phyloP scores from a whole-genome alignment of 37 sponge, comb jelly and placozoan genomes.

The Aplysina aerophoba region DNA sequence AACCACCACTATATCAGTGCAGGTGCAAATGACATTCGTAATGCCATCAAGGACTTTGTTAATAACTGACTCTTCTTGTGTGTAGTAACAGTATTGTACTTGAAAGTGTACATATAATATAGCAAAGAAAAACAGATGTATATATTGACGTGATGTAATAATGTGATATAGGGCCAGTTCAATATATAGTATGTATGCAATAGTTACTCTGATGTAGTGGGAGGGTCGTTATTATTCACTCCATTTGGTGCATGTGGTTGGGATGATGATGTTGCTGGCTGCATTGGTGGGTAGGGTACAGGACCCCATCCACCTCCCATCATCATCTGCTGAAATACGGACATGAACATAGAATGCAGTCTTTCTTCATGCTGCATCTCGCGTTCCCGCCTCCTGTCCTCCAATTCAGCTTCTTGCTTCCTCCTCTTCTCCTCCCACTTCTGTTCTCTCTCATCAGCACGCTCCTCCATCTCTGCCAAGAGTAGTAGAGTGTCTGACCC shows the following conservation, averaged over 20 bases:
- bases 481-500: background rate
- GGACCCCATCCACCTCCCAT: background rate
- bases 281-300: background rate
- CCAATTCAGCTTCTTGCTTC: background rate
- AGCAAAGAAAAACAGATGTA: too few relatives aligned
- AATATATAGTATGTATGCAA: background rate
- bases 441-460: background rate
- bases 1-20: background rate
- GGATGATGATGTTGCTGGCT: background rate
- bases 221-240: background rate
- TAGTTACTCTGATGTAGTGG: background rate
- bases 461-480: background rate
- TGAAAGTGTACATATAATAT: too few relatives aligned
- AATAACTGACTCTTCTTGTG: background rate
- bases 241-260: background rate
- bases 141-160: too few relatives aligned
- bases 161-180: too few relatives aligned
- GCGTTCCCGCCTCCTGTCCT: background rate
- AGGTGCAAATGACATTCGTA: background rate
- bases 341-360: too few relatives aligned
- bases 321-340: background rate
- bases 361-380: background rate
- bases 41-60: slow-evolving; percentile 7
- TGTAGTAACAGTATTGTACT: too few relatives aligned
- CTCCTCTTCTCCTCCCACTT: slow-evolving; percentile 3